Evolutionary conservation across 2,113 vertebrate genomes (phyloP), one percentile per base, ranked within the genome.

Genomic region (Collichthys lucidus): DNA sequence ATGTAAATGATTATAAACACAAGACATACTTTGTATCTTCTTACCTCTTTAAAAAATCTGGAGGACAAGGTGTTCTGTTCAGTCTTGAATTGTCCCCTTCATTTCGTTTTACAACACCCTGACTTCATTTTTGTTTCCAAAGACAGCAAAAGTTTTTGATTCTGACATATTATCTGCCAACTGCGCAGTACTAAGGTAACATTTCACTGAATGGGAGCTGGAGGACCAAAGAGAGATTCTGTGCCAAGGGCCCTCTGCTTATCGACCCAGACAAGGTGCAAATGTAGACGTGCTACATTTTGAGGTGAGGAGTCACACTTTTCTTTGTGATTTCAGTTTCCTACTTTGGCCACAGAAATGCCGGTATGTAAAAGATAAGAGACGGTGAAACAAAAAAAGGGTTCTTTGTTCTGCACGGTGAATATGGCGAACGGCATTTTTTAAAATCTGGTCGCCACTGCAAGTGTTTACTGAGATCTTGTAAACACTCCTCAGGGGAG

Each of bases 391-490:
- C 12, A 72, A 44, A 68, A 68, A 63, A 10, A 11, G 19, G 15
- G 20, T 29, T 2, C 7, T 46, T 22, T 70, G 19, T 42, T 49
- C 70, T 74, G 52, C 47, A 9, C 4, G 2, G 46, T 44, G 66
- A 70, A 62, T 47, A 69, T 61, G 20, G 62, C 17, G 4, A 29
- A 63, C 9, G 64, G 29, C 12, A 20, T 87, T 86, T 87, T 86
- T 78, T 55, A 80, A 79, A 67, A 86, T 57, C 17, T 56, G 52
- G 19, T 55, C 15, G 1, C 29, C 75, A 26, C 20, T 29, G 52
- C 63, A 66, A 69, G 73, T 83, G 62, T 86, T 87, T 80, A 67
- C 73, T 84, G 83, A 77, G 64, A 74, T 71, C 62, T 82, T 74
- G 78, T 83, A 82, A 86, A 91, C 63, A 57, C 62, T 84, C 55